Percentiles rank a stretch among this genome's conserved stretches.
Evolutionary conservation across 2,797 vertebrate genomes (phyloP).

Genomic region (Trichosurus vulpecula): DNA sequence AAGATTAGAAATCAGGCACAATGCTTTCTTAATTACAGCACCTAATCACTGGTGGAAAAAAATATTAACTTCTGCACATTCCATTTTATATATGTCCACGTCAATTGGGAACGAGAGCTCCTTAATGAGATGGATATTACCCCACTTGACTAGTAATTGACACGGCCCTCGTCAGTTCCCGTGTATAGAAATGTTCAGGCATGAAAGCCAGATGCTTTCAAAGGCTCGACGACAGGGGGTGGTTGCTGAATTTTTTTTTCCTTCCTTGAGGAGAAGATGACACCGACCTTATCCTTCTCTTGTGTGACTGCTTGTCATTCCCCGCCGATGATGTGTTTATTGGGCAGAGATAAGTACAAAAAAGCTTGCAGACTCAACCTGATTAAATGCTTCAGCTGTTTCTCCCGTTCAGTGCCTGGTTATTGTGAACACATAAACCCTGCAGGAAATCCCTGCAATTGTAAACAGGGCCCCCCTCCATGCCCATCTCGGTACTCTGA

Average conservation of each 20-base stretch:
- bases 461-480: background rate
- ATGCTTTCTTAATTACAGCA: constrained; percentile 78
- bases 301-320: background rate
- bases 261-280: background rate
- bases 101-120: constrained; percentile 37
- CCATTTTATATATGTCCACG: constrained; percentile 55
- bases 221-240: background rate
- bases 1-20: constrained; percentile 78
- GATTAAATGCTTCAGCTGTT: constrained; percentile 40
- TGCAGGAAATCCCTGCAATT: background rate
- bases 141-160: constrained; percentile 81
- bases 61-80: constrained; percentile 52
- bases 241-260: background rate
- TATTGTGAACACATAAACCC: constrained; percentile 25
- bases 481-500: background rate
- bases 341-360: constrained; percentile 7
- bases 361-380: background rate
- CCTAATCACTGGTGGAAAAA: constrained; percentile 70
- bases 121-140: constrained; percentile 86
- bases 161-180: constrained; percentile 66
- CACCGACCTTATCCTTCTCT: background rate
- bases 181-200: constrained; percentile 42
- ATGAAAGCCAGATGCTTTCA: constrained; percentile 5
- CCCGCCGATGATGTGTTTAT: background rate
- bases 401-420: constrained; percentile 19